These are phyloP conservation scores for Thalassophryne amazonica DNA, from an alignment of 2,797 vertebrate genomes.

Conservation along the genomic window DNA sequence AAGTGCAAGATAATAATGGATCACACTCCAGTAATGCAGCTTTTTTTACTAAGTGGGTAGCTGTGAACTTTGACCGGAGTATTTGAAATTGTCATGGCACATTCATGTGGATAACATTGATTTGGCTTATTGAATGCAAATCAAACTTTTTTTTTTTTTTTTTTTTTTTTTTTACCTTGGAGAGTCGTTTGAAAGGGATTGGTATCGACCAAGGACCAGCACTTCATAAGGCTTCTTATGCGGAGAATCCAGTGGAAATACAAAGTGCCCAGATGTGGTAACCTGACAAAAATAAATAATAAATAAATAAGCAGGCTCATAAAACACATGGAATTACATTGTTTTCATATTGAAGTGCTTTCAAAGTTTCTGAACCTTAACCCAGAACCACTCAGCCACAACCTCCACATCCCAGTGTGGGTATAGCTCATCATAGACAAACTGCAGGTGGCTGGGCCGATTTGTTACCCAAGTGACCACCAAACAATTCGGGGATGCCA, in stretches of 20 bases:
- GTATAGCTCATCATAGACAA: slow-evolving; percentile 89
- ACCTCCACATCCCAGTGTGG: slow-evolving; percentile 87
- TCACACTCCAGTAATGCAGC: too few species aligned
- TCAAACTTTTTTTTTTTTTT: too few species aligned
- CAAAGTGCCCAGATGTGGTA: slow-evolving; percentile 87
- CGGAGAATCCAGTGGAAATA: slow-evolving; percentile 90
- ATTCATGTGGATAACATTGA: too few species aligned
- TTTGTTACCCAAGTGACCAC: slow-evolving; percentile 96
- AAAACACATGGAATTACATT: not conserved
- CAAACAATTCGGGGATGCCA: slow-evolving; percentile 84
- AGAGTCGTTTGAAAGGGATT: slow-evolving; percentile 15
- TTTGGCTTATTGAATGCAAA: too few species aligned
- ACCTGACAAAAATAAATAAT: too few species aligned
- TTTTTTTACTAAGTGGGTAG: too few species aligned
- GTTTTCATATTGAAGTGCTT: not conserved
- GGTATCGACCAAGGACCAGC: slow-evolving; percentile 84
- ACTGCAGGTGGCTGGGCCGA: slow-evolving; percentile 85
- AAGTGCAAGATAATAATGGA: too few species aligned
- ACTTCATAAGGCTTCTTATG: slow-evolving; percentile 97
- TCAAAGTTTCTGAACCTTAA: slow-evolving; percentile 77
- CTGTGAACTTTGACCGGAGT: too few species aligned
- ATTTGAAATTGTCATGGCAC: too few species aligned
- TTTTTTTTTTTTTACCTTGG: slow-evolving; percentile 51
- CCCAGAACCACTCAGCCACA: slow-evolving; percentile 92
- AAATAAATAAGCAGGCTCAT: accelerated